Percentiles rank a stretch among this genome's conserved stretches.
Evolutionary conservation across 2,888 invertebrate species (phyloP).

Genomic region (Hypena proboscidalis): DNA sequence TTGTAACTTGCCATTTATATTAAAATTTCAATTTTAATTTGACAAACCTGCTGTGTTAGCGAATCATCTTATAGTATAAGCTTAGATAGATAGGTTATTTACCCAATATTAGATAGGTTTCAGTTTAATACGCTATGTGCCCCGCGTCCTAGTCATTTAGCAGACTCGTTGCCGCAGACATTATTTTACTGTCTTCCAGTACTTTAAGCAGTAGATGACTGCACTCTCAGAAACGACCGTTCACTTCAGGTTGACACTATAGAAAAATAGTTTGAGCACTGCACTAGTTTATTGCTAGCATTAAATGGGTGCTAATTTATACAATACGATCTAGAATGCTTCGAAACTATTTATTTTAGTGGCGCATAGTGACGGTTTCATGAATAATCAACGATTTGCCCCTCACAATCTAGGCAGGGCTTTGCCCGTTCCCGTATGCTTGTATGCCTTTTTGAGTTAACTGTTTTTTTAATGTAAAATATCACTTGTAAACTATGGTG

Average conservation of each 20-base stretch:
- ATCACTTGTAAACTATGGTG: slow-evolving; percentile 67
- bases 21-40: no score
- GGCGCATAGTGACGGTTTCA: slow-evolving; percentile 38
- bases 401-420: slow-evolving; percentile 44
- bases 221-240: slow-evolving; percentile 39
- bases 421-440: slow-evolving; percentile 53
- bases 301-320: slow-evolving; percentile 73
- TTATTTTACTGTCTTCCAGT: slow-evolving; percentile 79
- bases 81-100: slow-evolving; percentile 44
- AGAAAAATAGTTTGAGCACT: slow-evolving; percentile 51
- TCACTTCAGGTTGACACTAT: slow-evolving; percentile 42
- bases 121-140: slow-evolving; percentile 40
- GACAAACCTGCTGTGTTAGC: slow-evolving; percentile 18
- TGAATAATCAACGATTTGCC: slow-evolving; percentile 33
- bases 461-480: slow-evolving; percentile 42
- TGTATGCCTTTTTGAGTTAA: slow-evolving; percentile 34
- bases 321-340: slow-evolving; percentile 46
- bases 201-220: slow-evolving; percentile 63
- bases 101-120: slow-evolving; percentile 50
- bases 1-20: neutral
- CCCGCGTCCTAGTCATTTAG: slow-evolving; percentile 39
- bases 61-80: slow-evolving; percentile 35
- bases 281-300: slow-evolving; percentile 69
- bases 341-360: slow-evolving; percentile 33
- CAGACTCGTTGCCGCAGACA: slow-evolving; percentile 38